phyloP scores from a whole-genome alignment of 1,140 invertebrate genomes.

The Aphaenogaster ashmeadi region DNA sequence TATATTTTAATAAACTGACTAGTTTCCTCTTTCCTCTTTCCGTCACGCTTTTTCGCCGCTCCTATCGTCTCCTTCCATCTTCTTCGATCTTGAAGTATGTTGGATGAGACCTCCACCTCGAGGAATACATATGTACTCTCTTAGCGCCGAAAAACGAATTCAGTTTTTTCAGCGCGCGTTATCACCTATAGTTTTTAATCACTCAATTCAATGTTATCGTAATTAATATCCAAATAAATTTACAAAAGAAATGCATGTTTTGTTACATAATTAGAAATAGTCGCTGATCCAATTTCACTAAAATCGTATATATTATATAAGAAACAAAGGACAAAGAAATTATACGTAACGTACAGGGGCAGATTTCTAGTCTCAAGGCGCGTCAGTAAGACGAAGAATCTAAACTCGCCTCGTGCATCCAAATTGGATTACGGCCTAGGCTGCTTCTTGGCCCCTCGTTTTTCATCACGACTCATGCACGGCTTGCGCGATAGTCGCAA shows the following conservation, averaged over 20 bases:
- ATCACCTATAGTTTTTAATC: constrained; percentile 1
- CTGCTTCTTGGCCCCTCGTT: constrained; percentile 46
- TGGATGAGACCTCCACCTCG: background rate
- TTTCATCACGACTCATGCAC: constrained; percentile 50
- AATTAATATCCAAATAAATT: background rate
- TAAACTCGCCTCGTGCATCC: constrained; percentile 43
- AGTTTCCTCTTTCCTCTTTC: constrained; percentile 32
- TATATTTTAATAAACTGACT: constrained; percentile 85
- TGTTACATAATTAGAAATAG: background rate
- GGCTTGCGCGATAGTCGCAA: constrained; percentile 54
- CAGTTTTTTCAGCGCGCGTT: background rate
- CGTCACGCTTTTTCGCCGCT: constrained; percentile 42
- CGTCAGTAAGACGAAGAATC: constrained; percentile 46
- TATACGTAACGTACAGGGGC: background rate
- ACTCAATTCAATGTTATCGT: background rate
- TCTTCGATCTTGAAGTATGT: constrained; percentile 59
- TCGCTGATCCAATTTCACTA: background rate
- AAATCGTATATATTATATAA: background rate
- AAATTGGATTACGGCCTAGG: constrained; percentile 43
- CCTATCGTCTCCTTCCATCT: constrained; percentile 36
- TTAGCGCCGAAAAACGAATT: constrained; percentile 36
- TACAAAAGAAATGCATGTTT: background rate
- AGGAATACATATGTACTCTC: background rate
- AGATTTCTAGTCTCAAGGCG: background rate
- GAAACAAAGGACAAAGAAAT: background rate